phyloP scores from a whole-genome alignment of 2,888 invertebrate genomes.

The Zygothrica quintamaculata region DNA sequence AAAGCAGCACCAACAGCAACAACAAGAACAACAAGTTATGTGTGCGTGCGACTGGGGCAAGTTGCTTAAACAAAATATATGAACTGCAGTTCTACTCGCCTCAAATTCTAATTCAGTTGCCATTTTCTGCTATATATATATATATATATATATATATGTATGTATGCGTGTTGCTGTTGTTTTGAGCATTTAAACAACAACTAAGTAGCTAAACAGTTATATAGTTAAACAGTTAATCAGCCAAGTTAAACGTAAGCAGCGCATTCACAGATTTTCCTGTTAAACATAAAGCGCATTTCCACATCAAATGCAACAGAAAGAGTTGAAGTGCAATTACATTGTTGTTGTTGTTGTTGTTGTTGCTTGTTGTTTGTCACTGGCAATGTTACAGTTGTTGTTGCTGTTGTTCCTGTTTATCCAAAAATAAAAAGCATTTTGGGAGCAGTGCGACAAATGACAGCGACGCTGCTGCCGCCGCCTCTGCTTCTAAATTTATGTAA shows the following conservation, averaged over 20 bases:
- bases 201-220: neutral
- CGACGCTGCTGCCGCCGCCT: constrained; percentile 27
- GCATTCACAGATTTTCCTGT: neutral
- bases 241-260: neutral
- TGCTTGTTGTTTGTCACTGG: constrained; percentile 2
- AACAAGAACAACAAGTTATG: too few species aligned
- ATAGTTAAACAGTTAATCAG: constrained; percentile 4
- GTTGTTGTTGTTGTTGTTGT: constrained; percentile 19
- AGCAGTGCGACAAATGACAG: constrained; percentile 69
- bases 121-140: neutral
- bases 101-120: constrained; percentile 6
- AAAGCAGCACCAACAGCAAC: too few species aligned
- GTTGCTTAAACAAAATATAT: constrained; percentile 49
- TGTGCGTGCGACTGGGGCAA: constrained; percentile 18
- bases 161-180: too few species aligned
- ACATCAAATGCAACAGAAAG: neutral
- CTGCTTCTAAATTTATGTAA: constrained; percentile 78
- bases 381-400: constrained; percentile 1
- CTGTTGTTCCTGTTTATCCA: constrained; percentile 54
- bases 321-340: constrained; percentile 21
- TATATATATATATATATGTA: constrained; percentile 1
- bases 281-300: neutral
- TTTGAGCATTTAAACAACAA: constrained; percentile 12
- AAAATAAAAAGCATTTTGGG: constrained; percentile 76
- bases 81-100: constrained; percentile 13